These are phyloP conservation scores for Takifugu flavidus DNA, from an alignment of 2,113 vertebrate genomes.

Conservation along the genomic window DNA sequence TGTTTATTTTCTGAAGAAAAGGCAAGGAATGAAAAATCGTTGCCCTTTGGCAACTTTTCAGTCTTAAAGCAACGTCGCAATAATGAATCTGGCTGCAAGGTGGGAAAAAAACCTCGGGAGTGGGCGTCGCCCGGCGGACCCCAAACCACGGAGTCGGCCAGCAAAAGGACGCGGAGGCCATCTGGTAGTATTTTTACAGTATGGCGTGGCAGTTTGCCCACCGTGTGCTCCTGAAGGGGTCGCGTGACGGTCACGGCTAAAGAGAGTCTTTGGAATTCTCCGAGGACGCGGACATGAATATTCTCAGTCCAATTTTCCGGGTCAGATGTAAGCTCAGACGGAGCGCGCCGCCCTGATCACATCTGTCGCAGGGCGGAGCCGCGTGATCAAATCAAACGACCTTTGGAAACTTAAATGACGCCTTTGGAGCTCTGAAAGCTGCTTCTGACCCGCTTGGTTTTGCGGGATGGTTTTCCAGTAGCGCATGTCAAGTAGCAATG, in stretches of 20 bases:
- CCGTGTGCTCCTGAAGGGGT: constrained; percentile 65
- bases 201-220: constrained; percentile 71
- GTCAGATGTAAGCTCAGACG: constrained; percentile 47
- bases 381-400: constrained; percentile 50
- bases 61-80: constrained; percentile 10
- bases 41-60: constrained; percentile 8
- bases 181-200: constrained; percentile 76
- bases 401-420: constrained; percentile 54
- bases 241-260: constrained; percentile 64
- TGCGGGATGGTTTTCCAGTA: too few relatives aligned
- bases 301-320: constrained; percentile 63
- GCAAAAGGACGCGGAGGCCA: constrained; percentile 71
- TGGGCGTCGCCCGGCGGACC: constrained; percentile 65
- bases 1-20: constrained; percentile 18
- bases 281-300: constrained; percentile 66
- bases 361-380: constrained; percentile 56
- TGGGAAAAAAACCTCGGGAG: constrained; percentile 50
- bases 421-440: constrained; percentile 29
- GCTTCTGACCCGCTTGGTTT: too few relatives aligned
- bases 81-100: constrained; percentile 20
- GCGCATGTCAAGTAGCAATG: too few relatives aligned
- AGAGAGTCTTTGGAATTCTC: constrained; percentile 46
- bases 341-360: constrained; percentile 58
- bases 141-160: constrained; percentile 64
- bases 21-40: constrained; percentile 12